A percentile compares a stretch with the other conserved stretches of the same genome.
phyloP scores from a whole-genome alignment of 2,797 vertebrate species.

The Semaprochilodus insignis region DNA sequence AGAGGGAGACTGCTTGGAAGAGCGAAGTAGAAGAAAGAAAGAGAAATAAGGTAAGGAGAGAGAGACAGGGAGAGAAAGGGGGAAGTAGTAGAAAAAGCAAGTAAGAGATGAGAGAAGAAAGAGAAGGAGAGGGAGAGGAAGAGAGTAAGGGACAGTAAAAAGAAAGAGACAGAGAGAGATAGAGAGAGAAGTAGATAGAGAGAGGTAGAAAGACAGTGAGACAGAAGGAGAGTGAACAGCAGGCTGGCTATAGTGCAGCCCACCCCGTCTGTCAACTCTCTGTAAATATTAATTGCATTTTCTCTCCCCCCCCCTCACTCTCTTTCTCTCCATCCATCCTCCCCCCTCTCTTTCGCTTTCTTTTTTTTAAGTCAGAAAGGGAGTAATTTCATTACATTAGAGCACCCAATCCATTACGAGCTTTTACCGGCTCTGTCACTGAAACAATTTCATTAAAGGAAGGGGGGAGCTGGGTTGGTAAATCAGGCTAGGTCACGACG shows the following conservation, averaged over 20 bases:
- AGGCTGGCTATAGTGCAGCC: constrained; percentile 77
- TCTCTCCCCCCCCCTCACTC: constrained; percentile 60
- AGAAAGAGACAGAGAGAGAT: not conserved
- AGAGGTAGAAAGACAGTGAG: constrained; percentile 61
- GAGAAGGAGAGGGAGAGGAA: not conserved
- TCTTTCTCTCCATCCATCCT: constrained; percentile 61
- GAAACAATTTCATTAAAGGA: constrained; percentile 99
- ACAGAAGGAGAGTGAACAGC: constrained; percentile 60
- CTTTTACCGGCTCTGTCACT: constrained; percentile 99
- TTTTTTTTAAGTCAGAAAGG: constrained; percentile 91
- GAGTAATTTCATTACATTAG: constrained; percentile 99
- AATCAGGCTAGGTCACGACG: constrained; percentile 95
- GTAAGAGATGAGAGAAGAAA: constrained; percentile 49
- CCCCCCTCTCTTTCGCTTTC: constrained; percentile 54
- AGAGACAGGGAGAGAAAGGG: not conserved
- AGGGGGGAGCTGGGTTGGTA: constrained; percentile 84
- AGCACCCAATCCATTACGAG: constrained; percentile 99
- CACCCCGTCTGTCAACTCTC: constrained; percentile 92
- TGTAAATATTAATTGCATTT: constrained; percentile 99
- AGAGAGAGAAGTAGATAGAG: constrained; percentile 49
- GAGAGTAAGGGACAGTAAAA: not conserved
- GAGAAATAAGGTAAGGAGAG: not conserved
- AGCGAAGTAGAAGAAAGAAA: too few relatives aligned
- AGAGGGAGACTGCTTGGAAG: too few relatives aligned
- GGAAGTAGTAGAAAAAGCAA: constrained; percentile 24